Evolutionary conservation across 92 coral and sea anemone genomes (phyloP), one percentile per base, ranked within the genome.

Genomic region (Phenganax subtilis): DNA sequence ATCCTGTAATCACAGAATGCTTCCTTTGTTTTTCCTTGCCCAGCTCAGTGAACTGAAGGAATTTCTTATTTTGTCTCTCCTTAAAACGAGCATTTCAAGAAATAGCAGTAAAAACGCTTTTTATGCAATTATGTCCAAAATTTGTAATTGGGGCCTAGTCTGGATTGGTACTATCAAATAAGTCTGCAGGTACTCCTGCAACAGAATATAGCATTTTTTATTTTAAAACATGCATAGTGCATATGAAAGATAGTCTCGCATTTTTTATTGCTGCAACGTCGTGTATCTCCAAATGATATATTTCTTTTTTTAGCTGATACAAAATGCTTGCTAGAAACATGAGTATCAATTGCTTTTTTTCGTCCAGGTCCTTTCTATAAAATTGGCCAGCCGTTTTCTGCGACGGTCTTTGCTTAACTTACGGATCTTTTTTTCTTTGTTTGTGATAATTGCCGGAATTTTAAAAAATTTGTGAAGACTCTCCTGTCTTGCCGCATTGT

Each of bases 261-360:
- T 20, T 20, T 20, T 20, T 20, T 20, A 20, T 20, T 20, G 25
- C 25, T 20, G 25, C 25, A 20, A 20, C 25, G 10, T 28, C 10
- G 6, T 75, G 25, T 15, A 20, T 17, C 63, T 15, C 9, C 15
- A 28, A 56, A 14, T 55, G 28, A 37, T 76, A 10, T 28, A 51
- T 76, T 12, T 55, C 64, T 8, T 76, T 11, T 37, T 64, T 76
- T 12, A 86, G 72, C 81, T 15, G 47, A 44, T 27, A 86, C 66
- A 75, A 86, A 86, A 75, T 86, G 89, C 60, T 76, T 58, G 84
- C 87, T 86, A 58, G 84, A 86, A 67, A 86, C 89, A 74, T 86
- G 84, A 71, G 84, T 56, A 64, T 82, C 56, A 58, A 82, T 83
- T 29, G 84, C 25, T 79, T 52, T 82, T 82, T 71, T 82, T 86